These are phyloP conservation scores for Spilogale gracilis DNA, from an alignment of 2,113 vertebrate genomes.

Conservation along the genomic window DNA sequence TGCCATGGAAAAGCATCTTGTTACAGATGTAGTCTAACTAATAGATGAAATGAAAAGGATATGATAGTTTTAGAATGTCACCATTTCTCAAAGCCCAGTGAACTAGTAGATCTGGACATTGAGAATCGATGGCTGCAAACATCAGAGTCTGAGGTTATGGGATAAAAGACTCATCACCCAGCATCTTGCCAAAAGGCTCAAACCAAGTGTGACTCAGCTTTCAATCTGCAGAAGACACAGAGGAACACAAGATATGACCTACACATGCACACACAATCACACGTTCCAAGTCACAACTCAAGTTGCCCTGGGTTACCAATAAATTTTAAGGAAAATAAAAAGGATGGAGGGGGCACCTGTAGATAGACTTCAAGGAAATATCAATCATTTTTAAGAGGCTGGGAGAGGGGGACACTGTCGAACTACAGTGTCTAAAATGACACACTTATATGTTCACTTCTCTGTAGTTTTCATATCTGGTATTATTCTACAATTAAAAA, in stretches of 20 bases:
- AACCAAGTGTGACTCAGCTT: not conserved
- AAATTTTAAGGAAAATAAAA: not conserved
- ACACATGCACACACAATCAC: not conserved
- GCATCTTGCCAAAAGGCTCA: not conserved
- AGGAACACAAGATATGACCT: not conserved
- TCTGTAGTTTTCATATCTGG: not conserved
- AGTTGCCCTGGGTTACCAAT: not conserved
- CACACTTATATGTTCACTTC: not conserved
- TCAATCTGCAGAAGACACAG: not conserved
- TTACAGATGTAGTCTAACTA: not conserved
- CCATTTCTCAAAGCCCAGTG: not conserved
- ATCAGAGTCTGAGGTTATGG: not conserved
- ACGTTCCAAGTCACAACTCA: not conserved
- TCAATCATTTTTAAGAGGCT: not conserved
- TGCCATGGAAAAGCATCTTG: not conserved
- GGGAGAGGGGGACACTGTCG: not conserved
- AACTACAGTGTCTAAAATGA: not conserved
- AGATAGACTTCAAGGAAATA: not conserved
- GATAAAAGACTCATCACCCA: not conserved
- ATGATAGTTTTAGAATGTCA: not conserved
- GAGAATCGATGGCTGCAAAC: not conserved
- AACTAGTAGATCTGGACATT: not conserved
- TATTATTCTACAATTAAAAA: constrained; percentile 1
- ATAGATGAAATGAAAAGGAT: not conserved
- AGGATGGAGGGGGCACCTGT: not conserved